Evolutionary conservation across 2,888 invertebrate species (phyloP), one percentile per base, ranked within the genome.

Genomic region (Neoscelio sp.): DNA sequence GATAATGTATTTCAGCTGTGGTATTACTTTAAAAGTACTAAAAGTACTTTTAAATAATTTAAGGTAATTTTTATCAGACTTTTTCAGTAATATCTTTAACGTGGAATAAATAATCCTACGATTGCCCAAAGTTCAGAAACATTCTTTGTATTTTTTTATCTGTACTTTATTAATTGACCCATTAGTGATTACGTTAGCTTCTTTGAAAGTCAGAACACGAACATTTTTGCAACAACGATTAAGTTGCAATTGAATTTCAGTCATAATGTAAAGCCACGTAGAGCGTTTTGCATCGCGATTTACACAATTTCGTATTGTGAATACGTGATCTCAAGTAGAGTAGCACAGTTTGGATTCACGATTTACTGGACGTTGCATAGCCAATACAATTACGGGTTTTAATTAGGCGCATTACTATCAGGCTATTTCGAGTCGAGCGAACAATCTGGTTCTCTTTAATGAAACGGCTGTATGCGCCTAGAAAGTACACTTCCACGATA

Each of bases 371-470:
- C 68, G 44, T 17, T 4, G 38, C 58, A 40, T 48, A 44, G 64
- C 56, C 58, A 56, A 80, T 76, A 73, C 62, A 62, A 74, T 56
- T 80, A 77, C 81, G 33, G 73, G 70, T 81, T 82, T 82, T 81
- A 82, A 80, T 81, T 80, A 82, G 79, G 78, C 77, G 79, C 71
- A 78, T 78, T 78, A 76, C 71, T 76, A 70, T 50, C 70, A 70
- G 62, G 60, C 74, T 76, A 80, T 80, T 78, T 52, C 75, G 60
- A 76, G 44, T 67, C 48, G 50, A 33, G 35, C 75, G 58, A 81
- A 78, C 80, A 80, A 80, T 82, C 78, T 74, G 74, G 78, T 68
- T 78, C 75, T 74, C 79, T 56, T 73, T 80, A 80, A 82, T 82
- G 80, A 82, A 80, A 80, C 62, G 73, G 58, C 75, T 65, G 56